These are phyloP conservation scores for Dryas iulia DNA, from an alignment of 1,140 invertebrate genomes.

Conservation along the genomic window DNA sequence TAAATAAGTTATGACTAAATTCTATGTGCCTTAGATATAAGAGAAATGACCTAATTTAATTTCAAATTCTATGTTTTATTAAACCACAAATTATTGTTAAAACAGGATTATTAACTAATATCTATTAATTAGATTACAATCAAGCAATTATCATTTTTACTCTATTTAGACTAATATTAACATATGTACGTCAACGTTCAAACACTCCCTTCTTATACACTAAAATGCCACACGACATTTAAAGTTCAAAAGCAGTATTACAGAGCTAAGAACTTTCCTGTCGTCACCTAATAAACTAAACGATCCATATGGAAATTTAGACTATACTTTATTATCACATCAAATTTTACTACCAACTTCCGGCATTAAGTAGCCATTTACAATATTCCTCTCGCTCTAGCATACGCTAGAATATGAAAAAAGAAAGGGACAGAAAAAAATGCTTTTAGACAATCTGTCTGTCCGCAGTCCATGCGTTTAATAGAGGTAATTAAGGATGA, in stretches of 20 bases:
- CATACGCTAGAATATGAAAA: constrained; percentile 11
- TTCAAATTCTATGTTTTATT: no score
- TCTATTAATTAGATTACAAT: no score
- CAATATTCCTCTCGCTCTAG: constrained; percentile 39
- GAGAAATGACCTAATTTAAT: no score
- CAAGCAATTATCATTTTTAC: no score
- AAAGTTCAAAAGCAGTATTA: constrained; percentile 25
- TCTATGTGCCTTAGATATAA: no score
- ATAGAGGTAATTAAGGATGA: constrained; percentile 70
- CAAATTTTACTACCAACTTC: constrained; percentile 77
- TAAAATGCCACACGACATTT: constrained; percentile 17
- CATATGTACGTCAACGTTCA: no score
- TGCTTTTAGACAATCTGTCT: constrained; percentile 50
- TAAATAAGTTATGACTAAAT: no score
- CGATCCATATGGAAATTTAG: constrained; percentile 64
- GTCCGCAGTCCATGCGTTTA: constrained; percentile 65
- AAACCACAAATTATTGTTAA: no score
- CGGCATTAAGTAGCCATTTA: constrained; percentile 49
- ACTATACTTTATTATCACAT: constrained; percentile 71
- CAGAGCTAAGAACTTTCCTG: constrained; percentile 9
- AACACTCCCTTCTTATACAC: not conserved
- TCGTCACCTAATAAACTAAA: constrained; percentile 31
- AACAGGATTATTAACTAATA: no score
- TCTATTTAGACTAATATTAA: no score
- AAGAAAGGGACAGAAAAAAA: constrained; percentile 43